phyloP scores from a whole-genome alignment of 2,113 vertebrate genomes.

The Poecilia latipinna region DNA sequence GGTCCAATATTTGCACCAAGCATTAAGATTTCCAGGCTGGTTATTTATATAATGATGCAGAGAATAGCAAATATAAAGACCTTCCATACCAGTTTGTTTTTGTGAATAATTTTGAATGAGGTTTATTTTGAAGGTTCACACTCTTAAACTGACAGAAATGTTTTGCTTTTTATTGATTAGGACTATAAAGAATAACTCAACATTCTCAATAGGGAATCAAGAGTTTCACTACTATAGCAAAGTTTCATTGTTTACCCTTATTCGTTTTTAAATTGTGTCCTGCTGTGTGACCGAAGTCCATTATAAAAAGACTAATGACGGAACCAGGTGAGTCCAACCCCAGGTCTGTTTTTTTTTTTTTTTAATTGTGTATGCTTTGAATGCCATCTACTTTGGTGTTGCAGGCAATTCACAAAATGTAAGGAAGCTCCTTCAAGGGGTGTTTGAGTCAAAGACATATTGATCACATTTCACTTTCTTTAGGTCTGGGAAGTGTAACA shows the following conservation, averaged over 20 bases:
- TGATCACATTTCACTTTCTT: slow-evolving; percentile 78
- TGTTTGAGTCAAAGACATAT: slow-evolving; percentile 59
- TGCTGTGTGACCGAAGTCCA: slow-evolving; percentile 61
- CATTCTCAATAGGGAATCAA: slow-evolving; percentile 56
- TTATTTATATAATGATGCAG: not conserved
- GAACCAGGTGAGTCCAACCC: slow-evolving; percentile 66
- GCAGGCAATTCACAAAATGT: slow-evolving; percentile 32
- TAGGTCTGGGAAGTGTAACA: slow-evolving; percentile 14
- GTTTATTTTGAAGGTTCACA: slow-evolving; percentile 11
- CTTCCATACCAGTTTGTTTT: not conserved
- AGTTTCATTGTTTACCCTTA: slow-evolving; percentile 10
- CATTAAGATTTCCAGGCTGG: too few relatives aligned
- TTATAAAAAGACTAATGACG: slow-evolving; percentile 71
- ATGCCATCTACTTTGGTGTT: slow-evolving; percentile 51
- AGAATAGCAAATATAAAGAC: not conserved
- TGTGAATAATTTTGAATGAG: not conserved
- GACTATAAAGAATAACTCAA: slow-evolving; percentile 16
- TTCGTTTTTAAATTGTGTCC: slow-evolving; percentile 13
- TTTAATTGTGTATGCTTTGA: slow-evolving; percentile 52
- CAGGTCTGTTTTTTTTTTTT: slow-evolving; percentile 16
- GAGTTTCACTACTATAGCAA: slow-evolving; percentile 29
- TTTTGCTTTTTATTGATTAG: not conserved
- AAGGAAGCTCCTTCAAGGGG: slow-evolving; percentile 45
- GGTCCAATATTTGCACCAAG: not conserved
- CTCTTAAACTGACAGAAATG: not conserved